Percentiles rank a stretch among this genome's conserved stretches.
These are phyloP conservation scores for Oxycera nigricornis DNA, from an alignment of 2,888 invertebrate genomes.

Conservation along the genomic window DNA sequence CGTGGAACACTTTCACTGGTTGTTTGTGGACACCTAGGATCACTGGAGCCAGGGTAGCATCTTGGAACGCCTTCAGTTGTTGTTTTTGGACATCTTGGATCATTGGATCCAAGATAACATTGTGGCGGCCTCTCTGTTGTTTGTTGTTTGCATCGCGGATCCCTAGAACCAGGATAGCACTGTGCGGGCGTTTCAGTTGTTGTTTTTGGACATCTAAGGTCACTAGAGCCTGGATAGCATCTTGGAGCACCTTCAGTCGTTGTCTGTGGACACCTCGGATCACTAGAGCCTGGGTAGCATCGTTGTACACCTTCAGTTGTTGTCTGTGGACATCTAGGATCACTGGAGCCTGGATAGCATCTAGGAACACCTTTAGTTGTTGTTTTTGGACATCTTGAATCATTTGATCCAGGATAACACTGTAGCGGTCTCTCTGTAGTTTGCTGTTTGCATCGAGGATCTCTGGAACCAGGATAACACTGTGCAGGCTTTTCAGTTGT, in stretches of 20 bases:
- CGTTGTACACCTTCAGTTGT: slow-evolving; percentile 41
- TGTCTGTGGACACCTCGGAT: slow-evolving; percentile 46
- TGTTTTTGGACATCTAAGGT: slow-evolving; percentile 55
- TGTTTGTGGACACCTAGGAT: slow-evolving; percentile 49
- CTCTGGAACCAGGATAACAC: slow-evolving; percentile 55
- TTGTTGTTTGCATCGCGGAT: not conserved
- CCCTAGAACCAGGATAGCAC: slow-evolving; percentile 55
- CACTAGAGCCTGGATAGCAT: slow-evolving; percentile 58
- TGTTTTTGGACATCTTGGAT: slow-evolving; percentile 52
- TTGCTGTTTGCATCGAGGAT: slow-evolving; percentile 55
- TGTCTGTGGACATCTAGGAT: slow-evolving; percentile 50
- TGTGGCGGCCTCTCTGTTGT: slow-evolving; percentile 50
- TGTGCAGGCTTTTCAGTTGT: slow-evolving; percentile 50
- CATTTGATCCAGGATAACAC: slow-evolving; percentile 53
- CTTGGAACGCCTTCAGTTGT: slow-evolving; percentile 46
- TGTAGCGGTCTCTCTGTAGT: slow-evolving; percentile 44
- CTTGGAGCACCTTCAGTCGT: slow-evolving; percentile 44
- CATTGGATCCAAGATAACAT: slow-evolving; percentile 50
- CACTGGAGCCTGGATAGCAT: slow-evolving; percentile 50
- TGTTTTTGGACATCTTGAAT: slow-evolving; percentile 52
- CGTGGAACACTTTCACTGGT: slow-evolving; percentile 50
- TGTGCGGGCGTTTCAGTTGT: slow-evolving; percentile 47
- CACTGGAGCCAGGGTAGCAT: slow-evolving; percentile 52
- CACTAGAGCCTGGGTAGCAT: slow-evolving; percentile 61
- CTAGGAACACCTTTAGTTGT: slow-evolving; percentile 38